Evolutionary conservation across 2,888 invertebrate species (phyloP).

Genomic region (Lasioglossum malachurum): DNA sequence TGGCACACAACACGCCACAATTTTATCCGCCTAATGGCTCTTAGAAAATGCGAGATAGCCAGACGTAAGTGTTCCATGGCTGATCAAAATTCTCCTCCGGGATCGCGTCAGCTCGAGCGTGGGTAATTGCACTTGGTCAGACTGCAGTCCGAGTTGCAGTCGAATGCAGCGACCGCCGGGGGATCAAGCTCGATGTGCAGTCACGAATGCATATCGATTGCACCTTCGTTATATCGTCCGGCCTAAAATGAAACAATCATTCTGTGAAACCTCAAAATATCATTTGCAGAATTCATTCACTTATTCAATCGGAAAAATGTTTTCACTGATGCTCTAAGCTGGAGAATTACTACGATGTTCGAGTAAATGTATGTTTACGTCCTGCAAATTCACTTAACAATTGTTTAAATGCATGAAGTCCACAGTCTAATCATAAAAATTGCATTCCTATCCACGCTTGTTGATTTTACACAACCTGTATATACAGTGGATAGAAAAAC

Average conservation of each 20-base stretch:
- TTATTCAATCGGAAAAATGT: neutral
- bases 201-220: neutral
- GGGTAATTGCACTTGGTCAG: slow-evolving; percentile 41
- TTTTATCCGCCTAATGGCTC: slow-evolving; percentile 35
- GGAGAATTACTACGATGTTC: no score
- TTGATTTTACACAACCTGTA: no score
- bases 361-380: no score
- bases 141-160: neutral
- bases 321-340: no score
- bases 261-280: neutral
- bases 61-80: slow-evolving; percentile 51
- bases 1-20: slow-evolving; percentile 6
- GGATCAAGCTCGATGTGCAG: neutral
- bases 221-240: neutral
- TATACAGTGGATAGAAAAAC: no score
- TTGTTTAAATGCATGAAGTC: no score
- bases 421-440: no score
- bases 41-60: slow-evolving; percentile 47
- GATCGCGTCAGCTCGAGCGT: slow-evolving; percentile 49
- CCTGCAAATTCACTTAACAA: no score
- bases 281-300: neutral
- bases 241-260: neutral
- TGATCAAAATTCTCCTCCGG: slow-evolving; percentile 50
- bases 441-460: no score
- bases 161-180: neutral